A percentile compares a stretch with the other conserved stretches of the same genome.
phyloP scores from a whole-genome alignment of 2,797 vertebrate species.

The Poecilia picta region DNA sequence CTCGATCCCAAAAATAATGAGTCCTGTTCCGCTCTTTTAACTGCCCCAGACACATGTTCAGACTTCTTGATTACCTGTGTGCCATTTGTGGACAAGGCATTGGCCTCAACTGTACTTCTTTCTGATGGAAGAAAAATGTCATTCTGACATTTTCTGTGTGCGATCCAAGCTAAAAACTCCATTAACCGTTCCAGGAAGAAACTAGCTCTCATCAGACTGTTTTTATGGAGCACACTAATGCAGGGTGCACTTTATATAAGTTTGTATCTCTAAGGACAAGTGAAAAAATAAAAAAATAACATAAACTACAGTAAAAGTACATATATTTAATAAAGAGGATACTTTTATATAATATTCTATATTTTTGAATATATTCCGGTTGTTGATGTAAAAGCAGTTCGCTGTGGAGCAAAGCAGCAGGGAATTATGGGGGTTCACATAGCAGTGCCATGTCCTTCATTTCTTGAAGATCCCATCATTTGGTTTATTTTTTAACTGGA shows the following conservation, averaged over 20 bases:
- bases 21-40: conserved; percentile 23
- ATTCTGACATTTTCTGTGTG: conserved; percentile 47
- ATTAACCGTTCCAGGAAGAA: conserved; percentile 52
- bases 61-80: conserved; percentile 51
- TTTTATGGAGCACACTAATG: conserved; percentile 24
- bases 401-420: not conserved
- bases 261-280: not conserved
- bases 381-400: not conserved
- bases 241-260: not conserved
- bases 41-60: conserved; percentile 42
- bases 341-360: not conserved
- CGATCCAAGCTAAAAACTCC: conserved; percentile 46
- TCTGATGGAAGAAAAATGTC: conserved; percentile 59
- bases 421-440: not conserved
- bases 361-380: not conserved
- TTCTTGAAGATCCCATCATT: not conserved
- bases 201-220: conserved; percentile 20
- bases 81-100: conserved; percentile 33
- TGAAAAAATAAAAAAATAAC: not conserved
- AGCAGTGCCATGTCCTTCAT: not conserved
- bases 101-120: conserved; percentile 37
- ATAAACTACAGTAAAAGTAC: not conserved
- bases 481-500: not conserved
- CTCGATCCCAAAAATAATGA: conserved; percentile 42
- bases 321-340: not conserved